Evolutionary conservation across 2,797 vertebrate species (phyloP).

Genomic region (Hypotaenidia okinawae): DNA sequence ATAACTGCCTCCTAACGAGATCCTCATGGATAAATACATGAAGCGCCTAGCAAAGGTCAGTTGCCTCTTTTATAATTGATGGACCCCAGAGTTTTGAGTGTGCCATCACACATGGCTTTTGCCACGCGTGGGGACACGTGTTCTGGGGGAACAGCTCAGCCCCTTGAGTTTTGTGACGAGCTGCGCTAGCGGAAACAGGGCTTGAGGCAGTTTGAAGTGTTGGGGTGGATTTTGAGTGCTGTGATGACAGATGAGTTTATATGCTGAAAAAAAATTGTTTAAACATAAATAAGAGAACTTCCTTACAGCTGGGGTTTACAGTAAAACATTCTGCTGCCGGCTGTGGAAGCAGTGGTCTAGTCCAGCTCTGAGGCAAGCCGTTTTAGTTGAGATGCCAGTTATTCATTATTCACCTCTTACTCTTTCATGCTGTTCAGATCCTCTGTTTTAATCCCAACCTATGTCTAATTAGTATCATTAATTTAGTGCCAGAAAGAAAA

Average conservation of each 20-base stretch:
- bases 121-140: background rate
- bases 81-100: background rate
- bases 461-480: background rate
- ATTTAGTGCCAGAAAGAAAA: background rate
- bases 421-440: background rate
- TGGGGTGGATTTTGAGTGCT: background rate
- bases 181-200: background rate
- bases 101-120: background rate
- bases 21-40: constrained; percentile 53
- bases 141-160: background rate
- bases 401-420: background rate
- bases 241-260: background rate
- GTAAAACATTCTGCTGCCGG: background rate
- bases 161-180: background rate
- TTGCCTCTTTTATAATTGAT: background rate
- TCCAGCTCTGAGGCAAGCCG: background rate
- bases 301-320: background rate
- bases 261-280: background rate
- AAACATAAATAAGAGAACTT: background rate
- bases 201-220: background rate
- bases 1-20: background rate
- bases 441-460: background rate
- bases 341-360: background rate
- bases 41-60: constrained; percentile 62
- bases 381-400: background rate